Base-by-base conservation (phyloP, 2,797 vertebrate genomes). In the Eupleurogrammus muticus region DNA sequence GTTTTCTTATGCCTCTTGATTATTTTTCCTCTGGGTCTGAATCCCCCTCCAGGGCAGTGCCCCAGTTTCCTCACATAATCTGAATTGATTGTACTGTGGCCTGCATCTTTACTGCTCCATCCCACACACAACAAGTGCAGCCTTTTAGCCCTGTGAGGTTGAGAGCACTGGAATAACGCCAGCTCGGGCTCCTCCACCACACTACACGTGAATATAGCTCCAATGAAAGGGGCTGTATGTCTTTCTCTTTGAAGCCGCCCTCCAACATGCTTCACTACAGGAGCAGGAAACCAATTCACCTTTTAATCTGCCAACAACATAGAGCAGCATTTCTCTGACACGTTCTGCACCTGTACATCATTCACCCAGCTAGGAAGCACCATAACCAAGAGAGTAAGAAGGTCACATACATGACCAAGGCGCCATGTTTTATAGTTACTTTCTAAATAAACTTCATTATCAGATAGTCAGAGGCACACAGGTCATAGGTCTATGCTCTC, bases 1-100 rank as follows among this genome's bases (percentile, higher is more conserved):
- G 74, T 84, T 86, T 85, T 81, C 49, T 58, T 57, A 6, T 49
- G 58, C 58, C 38, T 79, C 47, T 64, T 80, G 81, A 80, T 80
- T 79, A 77, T 83, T 87, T 83, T 84, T 52, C 53, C 67, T 63
- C 17, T 1, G 51, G 60, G 58, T 52, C 63, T 64, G 49, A 81
- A 71, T 81, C 77, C 72, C 76, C 71, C 68, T 79, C 9, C 1
- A 61, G 80, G 78, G 79, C 65, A 71, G 75, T 9, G 54, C 62
- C 70, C 56, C 5, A 9, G 52, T 68, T 77, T 74, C 74, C 71
- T 64, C 1, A 1, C 1, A 34, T 53, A 73, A 59, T 83, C 71
- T 77, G 47, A 88, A 87, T 71, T 60, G 70, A 86, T 78, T 81
- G 52, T 46, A 19, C 17, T 20, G 32, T 28, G 65, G 61, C 68